A percentile compares a stretch with the other conserved stretches of the same genome.
phyloP scores from a whole-genome alignment of 2,797 vertebrate species.

The Mico argentatus region DNA sequence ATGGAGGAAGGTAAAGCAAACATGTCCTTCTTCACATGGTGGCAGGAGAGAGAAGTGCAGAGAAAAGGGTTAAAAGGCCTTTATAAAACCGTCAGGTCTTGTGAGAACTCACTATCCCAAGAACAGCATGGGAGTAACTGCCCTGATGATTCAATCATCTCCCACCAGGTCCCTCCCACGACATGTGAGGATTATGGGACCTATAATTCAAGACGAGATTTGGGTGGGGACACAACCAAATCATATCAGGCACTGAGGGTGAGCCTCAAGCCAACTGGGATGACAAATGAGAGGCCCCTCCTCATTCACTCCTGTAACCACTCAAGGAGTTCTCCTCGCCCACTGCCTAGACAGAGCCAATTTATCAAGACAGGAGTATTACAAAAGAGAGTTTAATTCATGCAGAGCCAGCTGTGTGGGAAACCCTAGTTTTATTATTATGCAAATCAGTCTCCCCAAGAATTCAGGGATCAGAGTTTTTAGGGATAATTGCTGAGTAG shows the following conservation, averaged over 20 bases:
- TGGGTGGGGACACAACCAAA: neutral
- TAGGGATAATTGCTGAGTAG: neutral
- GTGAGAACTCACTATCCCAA: neutral
- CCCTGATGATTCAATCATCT: neutral
- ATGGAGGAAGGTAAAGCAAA: neutral
- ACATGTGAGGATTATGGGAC: neutral
- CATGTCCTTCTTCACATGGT: neutral
- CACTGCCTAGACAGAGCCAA: neutral
- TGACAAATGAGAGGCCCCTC: neutral
- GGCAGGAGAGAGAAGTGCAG: neutral
- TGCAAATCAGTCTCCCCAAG: neutral
- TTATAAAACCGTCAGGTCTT: neutral
- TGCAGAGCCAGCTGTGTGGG: neutral
- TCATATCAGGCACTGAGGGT: neutral
- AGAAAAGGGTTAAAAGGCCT: neutral
- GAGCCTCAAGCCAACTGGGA: neutral
- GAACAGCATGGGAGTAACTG: neutral
- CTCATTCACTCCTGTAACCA: neutral
- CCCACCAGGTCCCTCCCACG: neutral
- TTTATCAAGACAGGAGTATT: neutral
- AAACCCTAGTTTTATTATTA: neutral
- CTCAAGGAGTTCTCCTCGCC: neutral
- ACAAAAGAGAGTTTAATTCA: neutral
- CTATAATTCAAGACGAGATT: neutral
- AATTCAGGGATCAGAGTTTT: neutral